Conservation (phyloP, 2,113 vertebrate species). For the Oreochromis tanganicae region DNA sequence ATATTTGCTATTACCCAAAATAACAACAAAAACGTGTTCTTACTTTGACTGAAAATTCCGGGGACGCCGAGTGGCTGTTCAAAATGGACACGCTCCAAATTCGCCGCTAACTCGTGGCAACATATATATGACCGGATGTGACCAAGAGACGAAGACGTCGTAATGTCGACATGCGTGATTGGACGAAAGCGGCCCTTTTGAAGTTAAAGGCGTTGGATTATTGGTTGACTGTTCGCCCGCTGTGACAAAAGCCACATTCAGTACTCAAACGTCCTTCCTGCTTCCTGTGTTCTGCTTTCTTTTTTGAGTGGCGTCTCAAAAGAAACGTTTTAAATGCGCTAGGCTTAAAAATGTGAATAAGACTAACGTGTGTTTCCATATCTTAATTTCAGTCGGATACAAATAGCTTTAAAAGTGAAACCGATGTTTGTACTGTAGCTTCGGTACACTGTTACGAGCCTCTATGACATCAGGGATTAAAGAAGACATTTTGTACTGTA, state of each 20-base stretch:
- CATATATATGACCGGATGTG: conserved; percentile 70
- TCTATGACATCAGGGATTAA: neutral
- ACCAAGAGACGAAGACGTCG: neutral
- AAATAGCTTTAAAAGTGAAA: neutral
- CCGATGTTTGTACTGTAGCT: neutral
- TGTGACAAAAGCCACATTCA: neutral
- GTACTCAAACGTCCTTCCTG: neutral
- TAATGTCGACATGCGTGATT: conserved; percentile 1
- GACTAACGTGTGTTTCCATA: neutral
- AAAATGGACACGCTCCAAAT: conserved; percentile 72
- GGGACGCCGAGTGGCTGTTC: conserved; percentile 49
- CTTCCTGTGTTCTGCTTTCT: neutral
- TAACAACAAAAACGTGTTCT: neutral
- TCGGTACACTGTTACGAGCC: neutral
- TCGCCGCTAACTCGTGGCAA: conserved; percentile 72
- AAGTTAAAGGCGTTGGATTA: fast-evolving
- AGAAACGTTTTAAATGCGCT: neutral
- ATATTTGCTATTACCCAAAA: fast-evolving
- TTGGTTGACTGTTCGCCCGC: conserved; percentile 6
- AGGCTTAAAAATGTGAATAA: fast-evolving
- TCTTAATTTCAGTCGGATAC: neutral
- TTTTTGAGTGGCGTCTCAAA: neutral
- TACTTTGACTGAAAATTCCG: conserved; percentile 40
- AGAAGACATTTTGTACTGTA: neutral
- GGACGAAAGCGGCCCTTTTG: fast-evolving